phyloP scores from a whole-genome alignment of 2,797 vertebrate species.

The Acrocephalus scirpaceus region DNA sequence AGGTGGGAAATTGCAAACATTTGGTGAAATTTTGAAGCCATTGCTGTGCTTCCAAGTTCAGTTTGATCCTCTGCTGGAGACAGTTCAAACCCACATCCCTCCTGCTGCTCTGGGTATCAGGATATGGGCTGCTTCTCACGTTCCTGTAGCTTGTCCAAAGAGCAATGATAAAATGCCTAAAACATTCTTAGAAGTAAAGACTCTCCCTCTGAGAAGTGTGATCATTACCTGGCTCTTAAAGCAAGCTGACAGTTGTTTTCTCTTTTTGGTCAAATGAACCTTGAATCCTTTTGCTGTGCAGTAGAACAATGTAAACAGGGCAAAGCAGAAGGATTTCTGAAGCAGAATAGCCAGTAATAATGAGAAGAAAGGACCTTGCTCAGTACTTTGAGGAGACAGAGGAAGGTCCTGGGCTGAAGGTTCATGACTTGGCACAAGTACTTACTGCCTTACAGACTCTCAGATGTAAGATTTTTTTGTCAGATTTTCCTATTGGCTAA shows the following conservation, averaged over 20 bases:
- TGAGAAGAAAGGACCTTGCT: rapidly evolving
- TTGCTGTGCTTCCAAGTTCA: background rate
- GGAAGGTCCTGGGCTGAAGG: background rate
- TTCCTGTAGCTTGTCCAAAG: background rate
- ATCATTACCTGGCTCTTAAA: background rate
- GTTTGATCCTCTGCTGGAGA: background rate
- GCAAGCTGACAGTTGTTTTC: background rate
- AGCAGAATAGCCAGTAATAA: background rate
- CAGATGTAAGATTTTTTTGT: background rate
- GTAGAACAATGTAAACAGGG: background rate
- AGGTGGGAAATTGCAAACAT: background rate
- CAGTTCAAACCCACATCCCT: background rate
- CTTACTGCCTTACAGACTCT: background rate
- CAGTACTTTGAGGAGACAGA: background rate
- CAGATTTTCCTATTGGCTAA: background rate
- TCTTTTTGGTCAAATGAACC: background rate
- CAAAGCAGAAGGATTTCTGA: background rate
- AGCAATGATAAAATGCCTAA: background rate
- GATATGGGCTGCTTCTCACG: background rate
- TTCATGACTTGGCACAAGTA: background rate
- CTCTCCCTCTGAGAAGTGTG: background rate
- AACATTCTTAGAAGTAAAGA: background rate
- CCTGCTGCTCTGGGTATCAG: background rate
- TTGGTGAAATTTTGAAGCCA: background rate
- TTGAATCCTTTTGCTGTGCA: background rate